Conservation (phyloP, 2,797 vertebrate species). For the Heteromormyrus szaboi region DNA sequence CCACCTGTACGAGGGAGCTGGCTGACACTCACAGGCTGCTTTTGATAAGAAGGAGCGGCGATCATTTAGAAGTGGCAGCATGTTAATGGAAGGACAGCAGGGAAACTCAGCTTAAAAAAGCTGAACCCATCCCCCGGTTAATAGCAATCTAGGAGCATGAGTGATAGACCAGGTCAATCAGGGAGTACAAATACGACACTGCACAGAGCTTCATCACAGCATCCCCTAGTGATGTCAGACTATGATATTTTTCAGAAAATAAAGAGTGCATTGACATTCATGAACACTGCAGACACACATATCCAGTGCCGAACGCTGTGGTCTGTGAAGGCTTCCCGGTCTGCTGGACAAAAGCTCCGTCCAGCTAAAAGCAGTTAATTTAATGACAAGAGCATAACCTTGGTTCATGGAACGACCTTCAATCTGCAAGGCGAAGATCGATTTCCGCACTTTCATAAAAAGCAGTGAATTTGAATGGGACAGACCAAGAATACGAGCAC, state of each 20-base stretch:
- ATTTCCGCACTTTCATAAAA: background rate
- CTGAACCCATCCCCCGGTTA: background rate
- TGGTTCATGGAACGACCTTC: background rate
- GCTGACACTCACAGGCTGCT: background rate
- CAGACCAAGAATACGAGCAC: background rate
- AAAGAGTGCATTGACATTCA: background rate
- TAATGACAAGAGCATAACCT: background rate
- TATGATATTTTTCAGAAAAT: background rate
- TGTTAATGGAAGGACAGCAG: background rate
- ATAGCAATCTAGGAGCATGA: background rate
- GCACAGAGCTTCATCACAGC: background rate
- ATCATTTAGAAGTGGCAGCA: background rate
- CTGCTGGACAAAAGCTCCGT: background rate
- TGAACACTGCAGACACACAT: background rate
- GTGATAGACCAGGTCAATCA: background rate
- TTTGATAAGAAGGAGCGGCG: background rate
- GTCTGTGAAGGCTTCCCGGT: background rate
- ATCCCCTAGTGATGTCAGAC: background rate
- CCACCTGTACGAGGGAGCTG: background rate
- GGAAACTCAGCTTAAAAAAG: background rate
- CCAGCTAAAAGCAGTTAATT: background rate
- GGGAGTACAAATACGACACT: background rate
- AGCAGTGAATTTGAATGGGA: background rate
- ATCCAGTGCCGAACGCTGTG: background rate
- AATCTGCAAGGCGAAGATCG: background rate